phyloP scores from a whole-genome alignment of 2,113 vertebrate genomes.

The Aspiorhynchus laticeps region DNA sequence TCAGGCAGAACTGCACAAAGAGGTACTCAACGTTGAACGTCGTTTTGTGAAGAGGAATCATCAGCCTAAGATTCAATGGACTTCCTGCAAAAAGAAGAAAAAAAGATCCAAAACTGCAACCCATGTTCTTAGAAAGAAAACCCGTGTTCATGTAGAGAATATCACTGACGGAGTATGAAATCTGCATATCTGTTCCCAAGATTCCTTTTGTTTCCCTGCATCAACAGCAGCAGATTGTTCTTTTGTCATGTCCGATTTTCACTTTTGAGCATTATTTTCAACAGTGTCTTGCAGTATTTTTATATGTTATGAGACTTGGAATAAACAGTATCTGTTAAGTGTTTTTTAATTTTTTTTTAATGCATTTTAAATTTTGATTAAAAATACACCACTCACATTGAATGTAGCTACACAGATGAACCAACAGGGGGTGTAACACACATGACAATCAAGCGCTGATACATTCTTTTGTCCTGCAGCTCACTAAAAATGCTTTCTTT shows the following conservation, averaged over 20 bases:
- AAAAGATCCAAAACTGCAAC: neutral
- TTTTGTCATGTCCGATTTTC: neutral
- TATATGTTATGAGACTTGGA: neutral
- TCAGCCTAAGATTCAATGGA: too few relatives aligned
- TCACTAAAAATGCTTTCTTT: too few relatives aligned
- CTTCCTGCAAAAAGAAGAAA: neutral
- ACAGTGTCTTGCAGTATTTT: neutral
- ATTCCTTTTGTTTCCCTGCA: neutral
- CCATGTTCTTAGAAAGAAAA: neutral
- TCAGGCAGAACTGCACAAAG: slow-evolving; percentile 55
- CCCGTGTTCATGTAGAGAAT: neutral
- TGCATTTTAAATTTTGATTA: neutral
- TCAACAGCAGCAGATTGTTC: neutral
- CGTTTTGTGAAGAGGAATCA: slow-evolving; percentile 49
- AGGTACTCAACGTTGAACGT: slow-evolving; percentile 68
- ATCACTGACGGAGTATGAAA: neutral
- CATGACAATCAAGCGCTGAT: neutral
- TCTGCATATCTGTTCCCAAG: neutral
- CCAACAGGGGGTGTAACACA: slow-evolving; percentile 3
- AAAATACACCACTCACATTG: neutral
- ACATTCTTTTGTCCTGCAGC: neutral
- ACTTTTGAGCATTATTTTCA: neutral
- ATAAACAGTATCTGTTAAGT: neutral
- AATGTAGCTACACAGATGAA: neutral
- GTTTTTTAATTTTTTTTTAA: neutral